Evolutionary conservation across 2,888 invertebrate species (phyloP).

Genomic region (Dryobota labecula): DNA sequence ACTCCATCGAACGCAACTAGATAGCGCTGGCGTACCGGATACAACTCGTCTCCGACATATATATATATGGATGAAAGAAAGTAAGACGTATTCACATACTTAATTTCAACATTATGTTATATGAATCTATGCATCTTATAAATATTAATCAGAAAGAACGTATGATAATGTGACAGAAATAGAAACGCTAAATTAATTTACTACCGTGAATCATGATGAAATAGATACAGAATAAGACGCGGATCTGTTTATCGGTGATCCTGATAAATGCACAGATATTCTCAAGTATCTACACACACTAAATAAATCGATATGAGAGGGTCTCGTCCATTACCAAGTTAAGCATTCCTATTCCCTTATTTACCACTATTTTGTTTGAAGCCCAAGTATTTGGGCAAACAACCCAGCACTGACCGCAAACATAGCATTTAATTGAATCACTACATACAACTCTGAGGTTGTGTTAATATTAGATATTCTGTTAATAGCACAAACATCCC

Average conservation of each 20-base stretch:
- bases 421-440: constrained; percentile 46
- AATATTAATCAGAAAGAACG: background rate
- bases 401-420: constrained; percentile 39
- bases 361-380: constrained; percentile 43
- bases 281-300: background rate
- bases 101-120: background rate
- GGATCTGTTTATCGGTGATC: constrained; percentile 11
- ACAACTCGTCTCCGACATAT: no score
- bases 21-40: no score
- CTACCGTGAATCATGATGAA: background rate
- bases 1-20: no score
- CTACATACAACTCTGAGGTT: constrained; percentile 49
- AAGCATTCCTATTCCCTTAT: constrained; percentile 24
- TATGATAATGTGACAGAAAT: background rate
- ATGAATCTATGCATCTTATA: background rate
- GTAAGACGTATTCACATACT: no score
- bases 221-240: constrained; percentile 1
- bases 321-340: constrained; percentile 39
- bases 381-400: constrained; percentile 36
- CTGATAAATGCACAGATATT: constrained; percentile 20
- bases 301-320: constrained; percentile 33
- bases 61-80: background rate
- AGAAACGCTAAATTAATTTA: background rate
- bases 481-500: constrained; percentile 41
- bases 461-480: constrained; percentile 54